Evolutionary conservation across 2,113 vertebrate species (phyloP).

Genomic region (Sialia sialis): DNA sequence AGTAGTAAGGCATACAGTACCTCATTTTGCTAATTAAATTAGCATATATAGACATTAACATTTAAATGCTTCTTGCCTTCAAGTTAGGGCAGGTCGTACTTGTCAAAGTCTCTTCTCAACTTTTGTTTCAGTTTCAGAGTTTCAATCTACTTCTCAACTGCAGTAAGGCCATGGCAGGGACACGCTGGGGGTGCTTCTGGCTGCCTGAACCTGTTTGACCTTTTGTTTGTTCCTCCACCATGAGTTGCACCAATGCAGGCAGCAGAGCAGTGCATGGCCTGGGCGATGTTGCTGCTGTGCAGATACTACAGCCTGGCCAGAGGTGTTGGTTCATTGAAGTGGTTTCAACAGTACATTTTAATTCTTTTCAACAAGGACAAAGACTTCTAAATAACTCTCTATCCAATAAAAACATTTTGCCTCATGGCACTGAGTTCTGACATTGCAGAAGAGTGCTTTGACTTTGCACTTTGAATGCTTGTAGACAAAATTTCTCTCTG

Average conservation of each 20-base stretch:
- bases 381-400: not conserved
- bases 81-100: not conserved
- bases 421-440: not conserved
- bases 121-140: not conserved
- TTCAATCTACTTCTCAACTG: not conserved
- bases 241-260: fast-evolving
- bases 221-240: not conserved
- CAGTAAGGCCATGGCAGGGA: not conserved
- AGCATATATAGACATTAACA: not conserved
- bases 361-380: not conserved
- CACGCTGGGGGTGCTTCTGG: not conserved
- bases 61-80: not conserved
- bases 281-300: not conserved
- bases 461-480: not conserved
- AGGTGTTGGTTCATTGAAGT: not conserved
- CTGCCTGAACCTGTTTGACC: not conserved
- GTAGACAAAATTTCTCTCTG: not conserved
- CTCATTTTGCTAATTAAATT: not conserved
- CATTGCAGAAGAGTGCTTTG: not conserved
- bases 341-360: not conserved
- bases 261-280: not conserved
- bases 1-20: not conserved
- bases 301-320: not conserved
- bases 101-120: not conserved
- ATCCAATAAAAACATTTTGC: not conserved